Conservation (phyloP, 2,888 invertebrate species). For the Mermis nigrescens region DNA sequence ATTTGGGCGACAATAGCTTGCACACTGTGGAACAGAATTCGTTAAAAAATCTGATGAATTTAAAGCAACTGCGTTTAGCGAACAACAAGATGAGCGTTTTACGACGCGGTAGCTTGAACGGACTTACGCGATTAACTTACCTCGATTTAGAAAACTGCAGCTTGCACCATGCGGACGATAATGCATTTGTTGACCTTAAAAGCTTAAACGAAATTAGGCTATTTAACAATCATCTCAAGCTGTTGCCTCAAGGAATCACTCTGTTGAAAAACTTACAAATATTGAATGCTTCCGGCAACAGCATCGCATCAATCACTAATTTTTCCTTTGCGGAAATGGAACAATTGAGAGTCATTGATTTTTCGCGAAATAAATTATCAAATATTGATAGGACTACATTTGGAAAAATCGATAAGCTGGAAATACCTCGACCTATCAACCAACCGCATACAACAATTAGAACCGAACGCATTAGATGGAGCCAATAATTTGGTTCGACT, state of each 20-base stretch:
- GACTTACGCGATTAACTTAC: not conserved
- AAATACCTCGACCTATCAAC: conserved; percentile 38
- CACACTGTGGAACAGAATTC: conserved; percentile 48
- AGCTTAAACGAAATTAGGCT: conserved; percentile 7
- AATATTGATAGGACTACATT: not conserved
- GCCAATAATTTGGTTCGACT: not conserved
- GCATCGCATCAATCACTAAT: not conserved
- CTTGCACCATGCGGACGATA: not conserved
- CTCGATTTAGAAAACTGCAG: conserved; percentile 1
- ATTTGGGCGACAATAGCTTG: conserved; percentile 37
- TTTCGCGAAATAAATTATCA: conserved; percentile 9
- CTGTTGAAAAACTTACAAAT: conserved; percentile 1
- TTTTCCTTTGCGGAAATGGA: conserved; percentile 1
- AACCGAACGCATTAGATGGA: not conserved
- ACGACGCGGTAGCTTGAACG: not conserved
- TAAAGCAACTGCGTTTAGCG: conserved; percentile 42
- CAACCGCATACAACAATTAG: conserved; percentile 45
- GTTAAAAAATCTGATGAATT: conserved; percentile 58
- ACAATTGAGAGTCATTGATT: conserved; percentile 14
- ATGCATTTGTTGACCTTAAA: not conserved
- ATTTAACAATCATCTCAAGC: not conserved
- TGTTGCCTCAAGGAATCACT: conserved; percentile 2
- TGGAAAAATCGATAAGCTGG: conserved; percentile 9
- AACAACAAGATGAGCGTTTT: conserved; percentile 11
- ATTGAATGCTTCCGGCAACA: conserved; percentile 5